phyloP scores from a whole-genome alignment of 1,140 invertebrate species.

The Dolichoris vasculosae region DNA sequence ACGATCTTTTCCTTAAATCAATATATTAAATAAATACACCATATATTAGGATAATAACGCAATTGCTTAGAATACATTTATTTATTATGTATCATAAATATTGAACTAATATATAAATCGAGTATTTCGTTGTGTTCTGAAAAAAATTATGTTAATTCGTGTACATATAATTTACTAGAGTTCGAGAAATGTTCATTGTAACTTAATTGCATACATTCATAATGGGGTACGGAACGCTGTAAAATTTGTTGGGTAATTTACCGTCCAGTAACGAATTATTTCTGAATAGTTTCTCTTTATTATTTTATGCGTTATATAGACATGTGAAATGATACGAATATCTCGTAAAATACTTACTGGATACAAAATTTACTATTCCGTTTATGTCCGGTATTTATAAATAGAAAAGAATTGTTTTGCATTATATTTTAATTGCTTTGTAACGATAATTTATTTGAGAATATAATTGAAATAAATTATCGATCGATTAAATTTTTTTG shows the following conservation, averaged over 20 bases:
- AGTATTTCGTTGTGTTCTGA: not conserved
- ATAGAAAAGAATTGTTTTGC: not conserved
- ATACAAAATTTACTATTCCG: not conserved
- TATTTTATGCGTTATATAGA: not conserved
- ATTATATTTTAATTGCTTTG: not conserved
- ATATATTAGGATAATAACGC: not conserved
- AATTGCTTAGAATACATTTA: not conserved
- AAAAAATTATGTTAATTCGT: slow-evolving; percentile 17
- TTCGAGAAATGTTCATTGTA: slow-evolving; percentile 27
- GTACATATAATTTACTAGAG: not conserved
- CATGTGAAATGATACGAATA: not conserved
- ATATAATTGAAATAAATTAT: not conserved
- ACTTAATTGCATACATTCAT: not conserved
- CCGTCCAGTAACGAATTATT: not conserved
- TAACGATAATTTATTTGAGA: not conserved
- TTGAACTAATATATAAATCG: not conserved
- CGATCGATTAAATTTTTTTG: not conserved
- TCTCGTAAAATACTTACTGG: not conserved
- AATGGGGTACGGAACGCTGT: not conserved
- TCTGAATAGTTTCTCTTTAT: not conserved
- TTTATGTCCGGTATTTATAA: not conserved
- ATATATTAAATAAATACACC: not conserved
- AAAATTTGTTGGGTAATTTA: not conserved
- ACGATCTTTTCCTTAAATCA: not conserved
- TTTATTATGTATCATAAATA: slow-evolving; percentile 6